These are phyloP conservation scores for Cenopis cana DNA, from an alignment of 2,888 invertebrate species.

Conservation along the genomic window DNA sequence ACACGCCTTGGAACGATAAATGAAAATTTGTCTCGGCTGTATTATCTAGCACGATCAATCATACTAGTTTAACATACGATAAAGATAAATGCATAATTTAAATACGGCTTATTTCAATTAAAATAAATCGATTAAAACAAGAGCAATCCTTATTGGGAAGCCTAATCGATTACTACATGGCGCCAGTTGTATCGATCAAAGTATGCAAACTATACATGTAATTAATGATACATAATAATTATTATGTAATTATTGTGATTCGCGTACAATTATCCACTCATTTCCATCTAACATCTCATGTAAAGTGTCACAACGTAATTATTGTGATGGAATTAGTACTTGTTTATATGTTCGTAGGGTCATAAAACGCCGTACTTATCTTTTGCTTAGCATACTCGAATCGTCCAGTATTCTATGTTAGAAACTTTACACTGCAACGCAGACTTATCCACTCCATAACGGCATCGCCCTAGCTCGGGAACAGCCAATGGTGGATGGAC, in stretches of 20 bases:
- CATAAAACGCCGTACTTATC: not conserved
- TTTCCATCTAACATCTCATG: slow-evolving; percentile 11
- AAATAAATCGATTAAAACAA: slow-evolving; percentile 33
- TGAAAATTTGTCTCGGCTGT: slow-evolving; percentile 15
- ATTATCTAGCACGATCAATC: slow-evolving; percentile 19
- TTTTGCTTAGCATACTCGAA: not conserved
- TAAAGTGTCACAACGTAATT: slow-evolving; percentile 25
- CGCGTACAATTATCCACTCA: slow-evolving; percentile 4
- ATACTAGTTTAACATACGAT: slow-evolving; percentile 18
- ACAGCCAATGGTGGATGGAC: too few relatives aligned
- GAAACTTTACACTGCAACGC: too few relatives aligned
- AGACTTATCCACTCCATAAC: too few relatives aligned
- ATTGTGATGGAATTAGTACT: not conserved
- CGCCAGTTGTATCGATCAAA: slow-evolving; percentile 38
- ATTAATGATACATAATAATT: slow-evolving; percentile 32
- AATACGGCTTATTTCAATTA: slow-evolving; percentile 32
- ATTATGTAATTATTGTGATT: slow-evolving; percentile 31
- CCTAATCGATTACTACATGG: slow-evolving; percentile 23
- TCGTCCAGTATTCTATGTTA: too few relatives aligned
- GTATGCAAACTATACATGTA: slow-evolving; percentile 19
- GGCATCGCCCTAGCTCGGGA: too few relatives aligned
- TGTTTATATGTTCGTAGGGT: not conserved
- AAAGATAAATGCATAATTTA: slow-evolving; percentile 14
- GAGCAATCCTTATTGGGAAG: slow-evolving; percentile 29
- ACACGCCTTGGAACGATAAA: slow-evolving; percentile 10